Base-by-base conservation (phyloP, 2,113 vertebrate genomes). In the Vulpes ferrilata region DNA sequence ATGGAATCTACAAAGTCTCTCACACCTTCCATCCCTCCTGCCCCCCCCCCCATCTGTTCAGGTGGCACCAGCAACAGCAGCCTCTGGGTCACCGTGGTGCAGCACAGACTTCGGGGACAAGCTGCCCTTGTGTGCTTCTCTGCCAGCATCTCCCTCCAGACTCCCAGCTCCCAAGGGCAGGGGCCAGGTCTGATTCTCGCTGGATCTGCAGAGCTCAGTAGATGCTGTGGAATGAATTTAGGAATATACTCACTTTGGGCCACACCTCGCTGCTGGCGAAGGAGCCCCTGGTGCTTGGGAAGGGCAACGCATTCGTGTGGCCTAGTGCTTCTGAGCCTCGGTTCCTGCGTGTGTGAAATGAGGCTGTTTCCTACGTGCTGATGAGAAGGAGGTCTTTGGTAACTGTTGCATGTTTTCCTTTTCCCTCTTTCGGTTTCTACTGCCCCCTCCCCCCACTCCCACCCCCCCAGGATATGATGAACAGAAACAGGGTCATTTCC, bases 381-480 rank as follows among this genome's bases (percentile, higher is more conserved):
- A 93, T 59, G 76, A 79, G 51, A 82, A 83, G 69, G 43, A 67
- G 74, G 3, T 65, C n/a, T 88, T 55, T 11, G 76, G 71, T 15
- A 79, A 86, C 23, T 71, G 86, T 8, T 27, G 6, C 23, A 20
- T n/a, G 25, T 16, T 67, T 88, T 23, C 60, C 22, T 48, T 90
- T 84, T 93, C 48, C 59, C 35, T 97, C 48, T 83, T 92, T 90
- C 7, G 10, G 22, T 88, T 92, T 91, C 81, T 94, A 25, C n/a
- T 78, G 11, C 13, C 32, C 59, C 59, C 32, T 88, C 53, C 30
- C 38, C n/a, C 9, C 0, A 12, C 15, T 55, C 7, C 64, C 93
- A 23, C 17, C 53, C 17, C 48, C 64, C 51, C 60, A 30, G 74
- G 43, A 86, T 23, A 25, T 30, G 23, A 48, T 43, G 67, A 90